Base-by-base conservation (phyloP, 2,113 vertebrate species). In the Labeo rohita region DNA sequence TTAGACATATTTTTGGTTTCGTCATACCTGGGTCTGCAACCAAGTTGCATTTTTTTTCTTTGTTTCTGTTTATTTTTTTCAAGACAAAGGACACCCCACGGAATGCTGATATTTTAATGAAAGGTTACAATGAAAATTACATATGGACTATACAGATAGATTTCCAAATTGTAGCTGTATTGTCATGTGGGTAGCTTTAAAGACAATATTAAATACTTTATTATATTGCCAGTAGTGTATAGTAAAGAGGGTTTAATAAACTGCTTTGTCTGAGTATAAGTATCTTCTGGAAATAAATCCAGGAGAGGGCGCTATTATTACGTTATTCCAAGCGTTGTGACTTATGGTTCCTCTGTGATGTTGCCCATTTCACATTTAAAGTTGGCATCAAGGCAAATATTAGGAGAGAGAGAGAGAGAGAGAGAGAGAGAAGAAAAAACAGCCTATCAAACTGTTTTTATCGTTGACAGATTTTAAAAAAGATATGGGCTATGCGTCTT, bases 281-380 rank as follows among this genome's bases (percentile, higher is more conserved):
- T 47, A 39, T 12, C 34, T 70, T 16, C 2, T 39, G 13, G 23
- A 73, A 74, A 73, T 73, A 28, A 59, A 43, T 65, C 87, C 87
- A 61, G 86, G 16, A 90, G 89, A 86, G 86, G 80, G 85, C 87
- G 75, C 76, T 87, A 72, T 66, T 21, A 76, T 68, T 70, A 89
- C 85, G 61, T 34, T 43, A 54, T 66, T 66, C 73, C 50, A 52
- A 80, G 52, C 10, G 49, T n/a, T 76, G 81, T 85, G 34, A 45
- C 52, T 56, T 11, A 43, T 49, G 76, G 10, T 47, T 63, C 49
- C 66, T 49, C 16, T 79, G 73, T 82, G 86, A 74, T 65, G 80
- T 68, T 83, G 66, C 66, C 83, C 81, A 84, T 54, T 85, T 74
- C 79, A 45, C 65, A 70, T 79, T 87, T 85, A 65, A 87, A 80